Base-by-base conservation (phyloP, 2,888 invertebrate species). In the Zelleria hepariella region DNA sequence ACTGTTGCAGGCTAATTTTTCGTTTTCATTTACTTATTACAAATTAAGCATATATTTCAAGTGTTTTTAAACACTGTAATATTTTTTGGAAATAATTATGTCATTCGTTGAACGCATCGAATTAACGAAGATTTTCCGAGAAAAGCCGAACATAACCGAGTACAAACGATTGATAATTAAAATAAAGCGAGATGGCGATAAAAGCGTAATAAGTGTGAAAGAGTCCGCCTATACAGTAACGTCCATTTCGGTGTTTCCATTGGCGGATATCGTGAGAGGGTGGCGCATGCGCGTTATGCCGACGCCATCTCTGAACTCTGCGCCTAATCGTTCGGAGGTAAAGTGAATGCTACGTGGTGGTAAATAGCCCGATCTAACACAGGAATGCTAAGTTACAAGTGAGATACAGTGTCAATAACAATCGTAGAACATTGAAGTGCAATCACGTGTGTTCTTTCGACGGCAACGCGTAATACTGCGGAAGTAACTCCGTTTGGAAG, bases 211-310 rank as follows among this genome's bases (percentile, higher is more conserved):
- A 32, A 8, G 32, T 32, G 32, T 10, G 20, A 55, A 21, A 32
- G 55, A 55, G 27, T 20, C 7, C 18, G 20, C 10, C 21, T 2
- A 27, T 10, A 55, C 18, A 24, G 21, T 15, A 55, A 27, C 55
- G 55, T 32, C 23, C 21, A 55, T 24, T 55, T 27, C 27, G 32
- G 20, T 21, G 67, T 70, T 75, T 73, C 78, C 77, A 87, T 86
- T 87, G 86, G 87, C 70, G 67, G 75, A 78, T 64, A 71, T 67
- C 69, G 64, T 65, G 70, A 77, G 82, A 85, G 82, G 86, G 84
- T 85, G 86, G 88, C 87, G 89, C 89, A 87, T 87, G 89, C 89
- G 89, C 87, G 87, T 85, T 87, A 73, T 80, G 85, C 82, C 87
- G 89, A 90, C 89, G 89, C 89, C 89, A 89, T 89, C 87, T 86